These are phyloP conservation scores for Mormyrus lacerda DNA, from an alignment of 2,113 vertebrate genomes.

Conservation along the genomic window DNA sequence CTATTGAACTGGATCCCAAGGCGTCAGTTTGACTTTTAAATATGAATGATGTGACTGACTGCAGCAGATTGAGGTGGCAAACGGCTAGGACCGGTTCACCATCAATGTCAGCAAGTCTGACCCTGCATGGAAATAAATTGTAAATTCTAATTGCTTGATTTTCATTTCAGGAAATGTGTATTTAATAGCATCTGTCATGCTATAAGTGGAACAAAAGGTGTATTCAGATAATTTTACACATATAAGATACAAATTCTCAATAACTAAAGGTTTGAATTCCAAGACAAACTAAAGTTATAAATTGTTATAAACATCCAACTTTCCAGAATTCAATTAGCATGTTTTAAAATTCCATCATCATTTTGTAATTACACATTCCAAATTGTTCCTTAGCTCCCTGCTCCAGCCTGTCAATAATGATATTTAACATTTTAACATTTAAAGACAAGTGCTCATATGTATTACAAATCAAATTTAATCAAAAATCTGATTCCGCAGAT, in stretches of 20 bases:
- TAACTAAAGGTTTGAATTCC: background rate
- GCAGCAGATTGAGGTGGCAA: background rate
- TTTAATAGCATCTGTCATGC: background rate
- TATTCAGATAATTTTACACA: background rate
- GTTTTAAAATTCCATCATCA: conserved; percentile 17
- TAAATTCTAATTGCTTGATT: background rate
- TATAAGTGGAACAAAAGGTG: conserved; percentile 1
- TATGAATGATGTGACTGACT: background rate
- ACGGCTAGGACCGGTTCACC: background rate
- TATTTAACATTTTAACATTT: background rate
- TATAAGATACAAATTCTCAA: background rate
- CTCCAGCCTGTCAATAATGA: background rate
- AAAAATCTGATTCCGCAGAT: background rate
- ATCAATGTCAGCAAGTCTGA: background rate
- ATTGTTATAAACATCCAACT: conserved; percentile 21
- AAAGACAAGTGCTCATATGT: background rate
- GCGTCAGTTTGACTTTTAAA: background rate
- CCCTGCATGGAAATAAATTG: conserved; percentile 14
- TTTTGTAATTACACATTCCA: conserved; percentile 10
- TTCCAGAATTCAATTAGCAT: conserved; percentile 11
- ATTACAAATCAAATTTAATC: background rate
- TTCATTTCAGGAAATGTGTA: background rate
- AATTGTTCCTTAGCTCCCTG: conserved; percentile 15
- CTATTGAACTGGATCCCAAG: background rate
- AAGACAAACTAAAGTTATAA: conserved; percentile 1